Percentiles rank a stretch among this genome's conserved stretches.
Evolutionary conservation across 1,140 invertebrate genomes (phyloP).

Genomic region (Drosophila murphyi): DNA sequence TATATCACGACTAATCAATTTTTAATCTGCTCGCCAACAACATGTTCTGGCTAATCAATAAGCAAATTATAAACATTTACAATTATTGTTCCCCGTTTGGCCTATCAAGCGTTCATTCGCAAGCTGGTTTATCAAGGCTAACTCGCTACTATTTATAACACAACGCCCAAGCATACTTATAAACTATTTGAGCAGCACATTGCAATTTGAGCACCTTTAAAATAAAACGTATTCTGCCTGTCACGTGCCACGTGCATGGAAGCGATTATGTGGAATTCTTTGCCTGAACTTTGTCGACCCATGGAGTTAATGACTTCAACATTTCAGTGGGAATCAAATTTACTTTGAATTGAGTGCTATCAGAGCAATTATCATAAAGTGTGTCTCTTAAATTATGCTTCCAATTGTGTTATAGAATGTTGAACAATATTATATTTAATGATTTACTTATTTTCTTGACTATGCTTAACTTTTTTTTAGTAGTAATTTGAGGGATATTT

Average conservation of each 20-base stretch:
- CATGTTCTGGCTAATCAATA: constrained; percentile 62
- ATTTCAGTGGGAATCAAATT: constrained; percentile 22
- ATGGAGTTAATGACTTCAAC: constrained; percentile 9
- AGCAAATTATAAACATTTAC: constrained; percentile 80
- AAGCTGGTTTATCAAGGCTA: constrained; percentile 67
- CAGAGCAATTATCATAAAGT: no score
- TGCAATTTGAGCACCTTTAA: constrained; percentile 4
- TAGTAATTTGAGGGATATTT: no score
- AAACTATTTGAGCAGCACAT: constrained; percentile 1
- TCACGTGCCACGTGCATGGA: constrained; percentile 65
- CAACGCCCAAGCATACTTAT: constrained; percentile 5
- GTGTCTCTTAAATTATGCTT: no score
- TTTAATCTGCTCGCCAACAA: constrained; percentile 47
- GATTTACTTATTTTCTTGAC: no score
- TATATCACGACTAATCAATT: constrained; percentile 48
- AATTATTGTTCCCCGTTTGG: constrained; percentile 55
- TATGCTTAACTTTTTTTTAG: no score
- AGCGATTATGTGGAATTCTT: constrained; percentile 4
- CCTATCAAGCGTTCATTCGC: constrained; percentile 53
- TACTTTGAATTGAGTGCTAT: constrained; percentile 2
- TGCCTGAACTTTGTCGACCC: constrained; percentile 8
- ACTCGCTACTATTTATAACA: constrained; percentile 56
- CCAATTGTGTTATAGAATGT: no score
- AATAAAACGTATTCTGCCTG: constrained; percentile 7
- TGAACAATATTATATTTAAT: no score